Base-by-base conservation (phyloP, 2,888 invertebrate species). In the Druceiella hillmani region DNA sequence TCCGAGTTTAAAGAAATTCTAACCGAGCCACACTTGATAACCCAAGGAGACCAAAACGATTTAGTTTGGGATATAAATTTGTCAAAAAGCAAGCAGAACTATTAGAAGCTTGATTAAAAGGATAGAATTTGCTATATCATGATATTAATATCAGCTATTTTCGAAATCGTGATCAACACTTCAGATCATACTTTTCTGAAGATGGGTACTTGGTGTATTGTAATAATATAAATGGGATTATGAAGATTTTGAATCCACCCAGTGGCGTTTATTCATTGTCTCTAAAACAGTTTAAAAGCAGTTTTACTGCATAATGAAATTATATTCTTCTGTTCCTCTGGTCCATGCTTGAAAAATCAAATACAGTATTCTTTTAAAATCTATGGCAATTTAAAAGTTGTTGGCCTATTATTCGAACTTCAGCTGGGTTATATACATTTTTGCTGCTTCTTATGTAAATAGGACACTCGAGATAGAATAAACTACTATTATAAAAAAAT, bases 121-220 rank as follows among this genome's bases (percentile, higher is more conserved):
- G n/a, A n/a, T n/a, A n/a, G n/a, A n/a, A n/a, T n/a, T n/a, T n/a
- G n/a, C 22, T 20, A 20, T 9, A 20, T 20, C 22, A 20, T 20
- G 22, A 20, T 7, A 20, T 9, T 20, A 20, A 20, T 7, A 20
- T 20, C 22, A 20, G 22, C 22, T 20, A 20, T 20, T 20, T 20
- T 20, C 22, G 22, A 20, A 20, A 20, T 20, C 22, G 22, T 20
- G 22, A 20, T 20, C 6, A 20, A 20, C 22, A 20, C 22, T 20
- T 20, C 22, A 20, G 22, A 20, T 20, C 22, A 20, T 20, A 20
- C 22, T 20, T 20, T 20, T 20, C 22, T 20, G 6, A 20, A 20
- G 22, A 20, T 9, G 22, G n/a, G 22, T 6, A 20, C 22, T 20
- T 20, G 22, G 22, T 20, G 22, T 20, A 20, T 20, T 20, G 22